Conservation (phyloP, 2,888 invertebrate species). For the Rhamphomyia laevipes region DNA sequence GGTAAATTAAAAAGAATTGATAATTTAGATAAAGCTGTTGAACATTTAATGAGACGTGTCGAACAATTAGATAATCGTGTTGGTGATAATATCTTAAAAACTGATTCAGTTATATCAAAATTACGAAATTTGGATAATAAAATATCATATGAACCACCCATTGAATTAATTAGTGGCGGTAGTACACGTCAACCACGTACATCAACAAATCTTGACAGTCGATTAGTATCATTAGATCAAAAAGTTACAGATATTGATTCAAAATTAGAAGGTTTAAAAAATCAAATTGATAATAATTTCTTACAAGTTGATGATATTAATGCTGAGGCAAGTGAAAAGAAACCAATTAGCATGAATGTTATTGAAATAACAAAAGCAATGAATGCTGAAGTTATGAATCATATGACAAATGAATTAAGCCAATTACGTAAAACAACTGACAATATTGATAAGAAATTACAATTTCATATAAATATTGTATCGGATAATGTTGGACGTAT, state of each 20-base stretch:
- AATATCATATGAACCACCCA: slow-evolving; percentile 48
- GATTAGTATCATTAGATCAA: slow-evolving; percentile 62
- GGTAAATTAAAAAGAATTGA: slow-evolving; percentile 79
- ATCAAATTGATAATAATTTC: slow-evolving; percentile 72
- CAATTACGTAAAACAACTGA: slow-evolving; percentile 66
- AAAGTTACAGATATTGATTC: slow-evolving; percentile 75
- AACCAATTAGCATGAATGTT: slow-evolving; percentile 71
- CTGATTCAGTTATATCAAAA: slow-evolving; percentile 70
- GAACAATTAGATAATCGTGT: slow-evolving; percentile 71
- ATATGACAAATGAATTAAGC: slow-evolving; percentile 69
- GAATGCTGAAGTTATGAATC: slow-evolving; percentile 67
- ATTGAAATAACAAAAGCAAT: slow-evolving; percentile 75
- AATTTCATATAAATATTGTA: slow-evolving; percentile 73
- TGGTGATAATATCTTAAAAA: slow-evolving; percentile 73
- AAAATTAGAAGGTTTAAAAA: slow-evolving; percentile 65
- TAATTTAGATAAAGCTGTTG: slow-evolving; percentile 76
- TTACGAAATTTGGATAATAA: slow-evolving; percentile 62
- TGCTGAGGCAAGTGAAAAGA: slow-evolving; percentile 78
- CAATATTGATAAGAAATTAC: slow-evolving; percentile 67
- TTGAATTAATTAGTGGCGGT: slow-evolving; percentile 27
- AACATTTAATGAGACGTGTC: slow-evolving; percentile 73
- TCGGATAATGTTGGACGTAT: slow-evolving; percentile 72
- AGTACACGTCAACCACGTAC: slow-evolving; percentile 21
- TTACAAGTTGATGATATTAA: slow-evolving; percentile 72
- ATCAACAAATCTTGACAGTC: slow-evolving; percentile 46